Evolutionary conservation across 2,797 vertebrate species (phyloP).

Genomic region (Saxicola maurus): DNA sequence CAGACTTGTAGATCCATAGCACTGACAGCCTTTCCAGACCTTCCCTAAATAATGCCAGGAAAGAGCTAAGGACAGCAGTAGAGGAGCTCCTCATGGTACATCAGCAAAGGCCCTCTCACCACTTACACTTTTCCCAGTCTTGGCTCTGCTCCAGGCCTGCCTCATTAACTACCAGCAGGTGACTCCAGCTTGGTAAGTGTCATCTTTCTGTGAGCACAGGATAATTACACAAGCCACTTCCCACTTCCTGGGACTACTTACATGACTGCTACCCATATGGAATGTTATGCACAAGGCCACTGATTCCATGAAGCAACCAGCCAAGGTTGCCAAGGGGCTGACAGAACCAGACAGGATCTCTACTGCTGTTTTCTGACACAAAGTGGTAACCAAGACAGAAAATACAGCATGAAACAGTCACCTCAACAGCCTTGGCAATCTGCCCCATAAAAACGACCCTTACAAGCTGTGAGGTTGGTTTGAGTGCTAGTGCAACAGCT

Average conservation of each 20-base stretch:
- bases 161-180: neutral
- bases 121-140: neutral
- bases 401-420: neutral
- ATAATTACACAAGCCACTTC: neutral
- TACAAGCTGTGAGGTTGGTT: accelerated
- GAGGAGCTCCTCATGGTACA: neutral
- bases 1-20: neutral
- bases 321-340: too few relatives aligned
- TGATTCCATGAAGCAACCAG: neutral
- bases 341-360: neutral
- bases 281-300: accelerated
- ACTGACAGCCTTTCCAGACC: neutral
- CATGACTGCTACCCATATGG: accelerated
- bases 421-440: neutral
- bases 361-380: neutral
- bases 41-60: neutral
- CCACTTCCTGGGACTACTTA: neutral
- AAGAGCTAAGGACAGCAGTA: neutral
- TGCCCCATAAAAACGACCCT: neutral
- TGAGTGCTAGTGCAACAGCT: neutral
- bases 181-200: neutral
- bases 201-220: neutral
- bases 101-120: neutral
- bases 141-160: neutral
- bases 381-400: neutral